phyloP scores from a whole-genome alignment of 23 tunicate genomes.

The Aplidium turbinatum region DNA sequence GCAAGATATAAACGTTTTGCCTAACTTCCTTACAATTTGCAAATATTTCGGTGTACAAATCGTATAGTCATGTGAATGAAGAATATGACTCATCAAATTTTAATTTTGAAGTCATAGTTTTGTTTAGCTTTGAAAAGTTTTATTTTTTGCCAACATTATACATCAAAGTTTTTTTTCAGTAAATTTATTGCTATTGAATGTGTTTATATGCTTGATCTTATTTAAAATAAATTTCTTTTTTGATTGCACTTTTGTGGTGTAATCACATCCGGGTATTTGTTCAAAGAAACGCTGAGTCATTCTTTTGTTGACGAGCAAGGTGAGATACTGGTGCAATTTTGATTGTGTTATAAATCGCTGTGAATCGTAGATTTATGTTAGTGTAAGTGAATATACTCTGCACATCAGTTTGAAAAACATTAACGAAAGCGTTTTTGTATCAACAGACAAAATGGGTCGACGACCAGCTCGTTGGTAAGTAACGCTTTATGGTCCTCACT shows the following conservation, averaged over 20 bases:
- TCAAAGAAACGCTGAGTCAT: conserved; percentile 40
- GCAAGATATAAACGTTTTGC: too few species aligned
- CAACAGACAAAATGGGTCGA: conserved; percentile 87
- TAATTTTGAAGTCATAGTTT: too few species aligned
- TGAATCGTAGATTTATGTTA: not conserved
- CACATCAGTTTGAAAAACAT: not conserved
- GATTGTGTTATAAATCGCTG: conserved; percentile 15
- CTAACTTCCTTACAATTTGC: too few species aligned
- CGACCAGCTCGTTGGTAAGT: conserved; percentile 99
- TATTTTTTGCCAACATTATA: too few species aligned
- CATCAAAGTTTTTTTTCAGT: too few species aligned
- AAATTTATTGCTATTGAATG: too few species aligned
- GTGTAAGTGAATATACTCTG: not conserved
- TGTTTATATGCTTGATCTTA: too few species aligned
- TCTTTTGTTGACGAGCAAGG: conserved; percentile 40
- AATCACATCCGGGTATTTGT: conserved; percentile 45
- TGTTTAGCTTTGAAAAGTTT: too few species aligned
- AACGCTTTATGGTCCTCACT: not conserved
- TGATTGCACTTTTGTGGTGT: conserved; percentile 21
- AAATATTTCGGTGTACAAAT: too few species aligned
- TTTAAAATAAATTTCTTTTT: too few species aligned
- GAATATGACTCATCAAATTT: too few species aligned
- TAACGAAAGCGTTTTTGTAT: not conserved
- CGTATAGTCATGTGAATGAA: too few species aligned
- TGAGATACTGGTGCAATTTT: not conserved